Percentiles rank a stretch among this genome's conserved stretches.
Evolutionary conservation across 2,113 vertebrate genomes (phyloP).

Genomic region (Actinemys pallida): DNA sequence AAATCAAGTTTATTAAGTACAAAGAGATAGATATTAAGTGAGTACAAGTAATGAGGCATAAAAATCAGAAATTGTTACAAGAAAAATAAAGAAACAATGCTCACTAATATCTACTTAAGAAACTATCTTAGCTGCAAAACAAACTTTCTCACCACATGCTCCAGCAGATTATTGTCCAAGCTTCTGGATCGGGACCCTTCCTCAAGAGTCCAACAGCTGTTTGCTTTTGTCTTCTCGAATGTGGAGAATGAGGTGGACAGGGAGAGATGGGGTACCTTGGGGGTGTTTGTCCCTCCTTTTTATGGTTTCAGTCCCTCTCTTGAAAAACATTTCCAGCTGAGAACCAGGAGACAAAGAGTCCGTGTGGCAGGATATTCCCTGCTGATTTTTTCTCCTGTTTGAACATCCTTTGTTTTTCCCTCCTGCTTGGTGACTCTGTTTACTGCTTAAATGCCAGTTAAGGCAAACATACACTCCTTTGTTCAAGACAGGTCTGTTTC

Average conservation of each 20-base stretch:
- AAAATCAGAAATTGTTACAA: too few relatives aligned
- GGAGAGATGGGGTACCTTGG: too few relatives aligned
- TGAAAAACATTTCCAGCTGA: neutral
- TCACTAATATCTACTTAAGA: neutral
- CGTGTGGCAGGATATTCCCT: neutral
- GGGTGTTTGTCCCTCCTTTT: neutral
- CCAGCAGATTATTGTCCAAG: neutral
- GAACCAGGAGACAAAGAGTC: neutral
- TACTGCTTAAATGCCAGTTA: neutral
- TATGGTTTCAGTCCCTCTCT: neutral
- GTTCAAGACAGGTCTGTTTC: neutral
- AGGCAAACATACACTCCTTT: neutral
- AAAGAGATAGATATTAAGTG: neutral
- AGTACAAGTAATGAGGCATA: too few relatives aligned
- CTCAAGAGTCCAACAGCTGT: neutral
- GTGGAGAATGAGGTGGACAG: neutral
- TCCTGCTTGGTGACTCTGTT: neutral
- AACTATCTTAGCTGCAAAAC: neutral
- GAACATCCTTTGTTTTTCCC: too few relatives aligned
- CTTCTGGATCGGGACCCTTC: neutral
- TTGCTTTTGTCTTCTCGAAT: neutral
- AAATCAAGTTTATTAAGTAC: neutral
- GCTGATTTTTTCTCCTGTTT: neutral
- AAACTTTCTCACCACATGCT: neutral
- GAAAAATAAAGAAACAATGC: too few relatives aligned